Evolutionary conservation across 1,140 invertebrate species (phyloP), one percentile per base, ranked within the genome.

Genomic region (Drosophila lini): DNA sequence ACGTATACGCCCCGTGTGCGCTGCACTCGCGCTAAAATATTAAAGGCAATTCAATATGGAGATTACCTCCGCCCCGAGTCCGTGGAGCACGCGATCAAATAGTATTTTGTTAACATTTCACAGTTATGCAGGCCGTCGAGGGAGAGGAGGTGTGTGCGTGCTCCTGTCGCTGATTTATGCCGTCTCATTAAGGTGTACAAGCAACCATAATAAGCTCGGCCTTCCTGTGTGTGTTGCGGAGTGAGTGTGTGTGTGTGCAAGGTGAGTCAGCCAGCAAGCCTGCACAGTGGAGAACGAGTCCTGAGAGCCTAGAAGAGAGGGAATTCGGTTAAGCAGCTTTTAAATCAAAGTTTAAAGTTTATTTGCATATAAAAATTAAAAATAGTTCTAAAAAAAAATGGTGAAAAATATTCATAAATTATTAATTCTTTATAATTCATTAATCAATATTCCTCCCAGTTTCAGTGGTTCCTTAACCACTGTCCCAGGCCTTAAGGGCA

Each of bases 41-140:
- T 82, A 82, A 75, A 74, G 67, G 80, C 80, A 82, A 82, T 82
- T 65, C 80, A 82, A 82, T 82, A 82, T 82, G 75, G 59, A 82
- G 80, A 82, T 82, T 82, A 81, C 57, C 60, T 31, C 32, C 58
- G 38, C 41, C n/a, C 34, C 34, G 22, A 22, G 57, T 6, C 16
- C 31, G 31, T 40, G 41, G 28, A 32, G 44, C 82, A 86, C 83
- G 82, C 82, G 83, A 86, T 86, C 83, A 83, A 86, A 86, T 60
- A 77, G 76, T 76, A 81, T 82, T 75, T 78, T 79, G 82, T 88
- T 88, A 88, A 88, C 82, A 88, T 65, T 81, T 82, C 65, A 45
- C 58, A 82, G 70, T 67, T 69, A 78, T 81, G 82, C 82, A 60
- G 6, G 32, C 11, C 44, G 11, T 4, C 22, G 15, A 3, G 9